Conservation (phyloP, 2,888 invertebrate species). For the Mylabris sibirica region DNA sequence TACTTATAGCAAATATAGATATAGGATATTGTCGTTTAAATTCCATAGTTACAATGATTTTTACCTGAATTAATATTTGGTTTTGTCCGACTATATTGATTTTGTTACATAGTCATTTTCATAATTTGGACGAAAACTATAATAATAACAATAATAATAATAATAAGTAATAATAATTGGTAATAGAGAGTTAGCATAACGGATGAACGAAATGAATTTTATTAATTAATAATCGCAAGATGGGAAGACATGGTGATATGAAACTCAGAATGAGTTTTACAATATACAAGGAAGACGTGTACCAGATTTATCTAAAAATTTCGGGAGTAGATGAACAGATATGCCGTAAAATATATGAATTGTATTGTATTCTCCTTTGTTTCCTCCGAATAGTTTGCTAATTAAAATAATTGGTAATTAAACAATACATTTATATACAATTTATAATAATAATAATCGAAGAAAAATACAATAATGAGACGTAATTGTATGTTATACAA, state of each 20-base stretch:
- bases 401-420: conserved; percentile 28
- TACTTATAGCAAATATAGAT: conserved; percentile 21
- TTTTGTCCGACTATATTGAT: conserved; percentile 2
- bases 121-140: neutral
- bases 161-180: neutral
- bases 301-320: conserved; percentile 41
- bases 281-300: conserved; percentile 54
- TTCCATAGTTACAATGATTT: conserved; percentile 27
- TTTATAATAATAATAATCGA: conserved; percentile 40
- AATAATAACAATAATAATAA: neutral
- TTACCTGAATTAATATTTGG: conserved; percentile 17
- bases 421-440: conserved; percentile 34
- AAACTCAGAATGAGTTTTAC: conserved; percentile 45
- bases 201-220: conserved; percentile 11
- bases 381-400: conserved; percentile 37
- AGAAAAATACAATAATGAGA: neutral
- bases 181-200: neutral
- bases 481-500: conserved; percentile 23
- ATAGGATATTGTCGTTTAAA: conserved; percentile 34
- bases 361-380: conserved; percentile 42
- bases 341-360: conserved; percentile 33
- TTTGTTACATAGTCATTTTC: neutral
- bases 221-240: conserved; percentile 35
- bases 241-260: conserved; percentile 55
- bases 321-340: conserved; percentile 31